phyloP scores from a whole-genome alignment of 2,888 invertebrate genomes.

The Parnassius mnemosyne region DNA sequence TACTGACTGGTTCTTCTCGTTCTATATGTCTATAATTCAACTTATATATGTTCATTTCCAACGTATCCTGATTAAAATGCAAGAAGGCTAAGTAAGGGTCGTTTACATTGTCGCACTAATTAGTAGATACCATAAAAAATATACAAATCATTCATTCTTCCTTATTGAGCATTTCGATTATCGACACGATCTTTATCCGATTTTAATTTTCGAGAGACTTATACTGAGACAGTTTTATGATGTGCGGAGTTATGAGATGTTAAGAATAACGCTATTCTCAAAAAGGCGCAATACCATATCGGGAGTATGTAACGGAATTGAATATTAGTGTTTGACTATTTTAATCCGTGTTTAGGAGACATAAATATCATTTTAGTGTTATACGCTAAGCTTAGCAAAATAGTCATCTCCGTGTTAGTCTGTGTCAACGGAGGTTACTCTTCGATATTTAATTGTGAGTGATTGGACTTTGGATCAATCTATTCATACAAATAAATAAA shows the following conservation, averaged over 20 bases:
- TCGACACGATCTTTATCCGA: conserved; percentile 52
- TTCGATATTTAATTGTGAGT: no score
- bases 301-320: conserved; percentile 15
- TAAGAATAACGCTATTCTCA: conserved; percentile 50
- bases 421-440: no score
- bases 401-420: no score
- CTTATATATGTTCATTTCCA: conserved; percentile 62
- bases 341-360: conserved; percentile 1
- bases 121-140: conserved; percentile 66
- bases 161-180: conserved; percentile 57
- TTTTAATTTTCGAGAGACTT: conserved; percentile 57
- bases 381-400: no score
- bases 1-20: conserved; percentile 77
- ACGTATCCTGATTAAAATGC: conserved; percentile 71
- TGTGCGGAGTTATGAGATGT: conserved; percentile 65
- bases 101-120: conserved; percentile 73
- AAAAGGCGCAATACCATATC: conserved; percentile 39
- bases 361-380: no score
- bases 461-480: no score
- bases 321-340: conserved; percentile 14
- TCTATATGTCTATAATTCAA: conserved; percentile 68
- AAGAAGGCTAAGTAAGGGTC: conserved; percentile 62
- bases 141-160: conserved; percentile 64
- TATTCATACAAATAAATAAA: no score
- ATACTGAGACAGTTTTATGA: conserved; percentile 68